Evolutionary conservation across 2,113 vertebrate genomes (phyloP).

Genomic region (Taxidea taxus): DNA sequence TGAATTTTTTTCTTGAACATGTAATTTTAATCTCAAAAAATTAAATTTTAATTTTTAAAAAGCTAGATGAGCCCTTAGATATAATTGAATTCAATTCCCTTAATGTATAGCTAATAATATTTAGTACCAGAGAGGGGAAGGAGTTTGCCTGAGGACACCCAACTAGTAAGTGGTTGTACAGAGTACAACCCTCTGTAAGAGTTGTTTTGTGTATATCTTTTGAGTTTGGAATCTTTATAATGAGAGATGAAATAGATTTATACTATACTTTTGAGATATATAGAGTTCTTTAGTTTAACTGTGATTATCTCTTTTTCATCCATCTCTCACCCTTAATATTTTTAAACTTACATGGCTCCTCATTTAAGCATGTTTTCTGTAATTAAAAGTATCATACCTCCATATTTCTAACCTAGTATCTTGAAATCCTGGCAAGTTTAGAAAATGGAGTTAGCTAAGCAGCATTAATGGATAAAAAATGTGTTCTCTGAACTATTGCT

Average conservation of each 20-base stretch:
- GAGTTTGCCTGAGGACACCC: not conserved
- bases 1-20: not conserved
- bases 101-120: not conserved
- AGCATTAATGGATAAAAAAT: not conserved
- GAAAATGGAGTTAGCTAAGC: not conserved
- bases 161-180: not conserved
- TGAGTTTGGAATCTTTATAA: not conserved
- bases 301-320: constrained; percentile 15
- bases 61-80: not conserved
- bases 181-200: not conserved
- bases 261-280: not conserved
- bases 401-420: not conserved
- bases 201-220: not conserved
- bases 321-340: constrained; percentile 16
- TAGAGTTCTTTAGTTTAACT: not conserved
- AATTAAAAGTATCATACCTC: not conserved
- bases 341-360: not conserved
- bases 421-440: constrained; percentile 15
- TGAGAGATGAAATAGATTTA: not conserved
- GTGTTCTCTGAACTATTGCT: not conserved
- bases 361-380: constrained; percentile 28
- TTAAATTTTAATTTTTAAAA: not conserved
- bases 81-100: not conserved
- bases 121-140: not conserved
- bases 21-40: not conserved